phyloP scores from a whole-genome alignment of 53 echinoderm and acorn worm genomes.

The Astropecten irregularis region DNA sequence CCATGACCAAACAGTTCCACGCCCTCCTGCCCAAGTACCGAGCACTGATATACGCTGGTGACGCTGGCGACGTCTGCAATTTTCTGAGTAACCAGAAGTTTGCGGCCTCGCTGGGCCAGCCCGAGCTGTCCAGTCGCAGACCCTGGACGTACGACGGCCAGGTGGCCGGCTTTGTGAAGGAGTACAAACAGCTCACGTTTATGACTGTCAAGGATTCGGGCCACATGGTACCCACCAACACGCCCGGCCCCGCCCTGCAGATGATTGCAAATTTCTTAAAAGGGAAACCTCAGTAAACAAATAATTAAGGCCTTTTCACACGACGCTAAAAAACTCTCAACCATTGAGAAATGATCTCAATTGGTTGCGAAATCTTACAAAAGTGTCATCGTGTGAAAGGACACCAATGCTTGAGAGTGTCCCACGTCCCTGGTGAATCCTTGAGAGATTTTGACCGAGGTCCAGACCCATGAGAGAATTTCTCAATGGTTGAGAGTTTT shows the following conservation, averaged over 20 bases:
- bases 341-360: too few relatives aligned
- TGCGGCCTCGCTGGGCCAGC: slow-evolving; percentile 59
- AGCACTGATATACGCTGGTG: slow-evolving; percentile 83
- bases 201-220: slow-evolving; percentile 95
- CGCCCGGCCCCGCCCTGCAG: slow-evolving; percentile 77
- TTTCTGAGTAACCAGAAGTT: slow-evolving; percentile 83
- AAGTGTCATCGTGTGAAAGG: too few relatives aligned
- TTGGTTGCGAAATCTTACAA: too few relatives aligned
- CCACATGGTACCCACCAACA: slow-evolving; percentile 89
- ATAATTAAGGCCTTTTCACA: too few relatives aligned
- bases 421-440: too few relatives aligned
- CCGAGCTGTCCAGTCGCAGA: slow-evolving; percentile 36
- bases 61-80: slow-evolving; percentile 84
- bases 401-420: too few relatives aligned
- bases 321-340: too few relatives aligned
- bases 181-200: slow-evolving; percentile 69
- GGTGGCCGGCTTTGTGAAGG: slow-evolving; percentile 90
- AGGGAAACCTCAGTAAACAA: slow-evolving; percentile 56
- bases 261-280: slow-evolving; percentile 90
- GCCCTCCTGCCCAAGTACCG: slow-evolving; percentile 67
- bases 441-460: too few relatives aligned
- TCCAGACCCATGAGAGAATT: too few relatives aligned
- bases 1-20: slow-evolving; percentile 56
- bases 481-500: too few relatives aligned
- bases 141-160: slow-evolving; percentile 79